Evolutionary conservation across 2,113 vertebrate genomes (phyloP).

Genomic region (Motacilla tschutschensis): DNA sequence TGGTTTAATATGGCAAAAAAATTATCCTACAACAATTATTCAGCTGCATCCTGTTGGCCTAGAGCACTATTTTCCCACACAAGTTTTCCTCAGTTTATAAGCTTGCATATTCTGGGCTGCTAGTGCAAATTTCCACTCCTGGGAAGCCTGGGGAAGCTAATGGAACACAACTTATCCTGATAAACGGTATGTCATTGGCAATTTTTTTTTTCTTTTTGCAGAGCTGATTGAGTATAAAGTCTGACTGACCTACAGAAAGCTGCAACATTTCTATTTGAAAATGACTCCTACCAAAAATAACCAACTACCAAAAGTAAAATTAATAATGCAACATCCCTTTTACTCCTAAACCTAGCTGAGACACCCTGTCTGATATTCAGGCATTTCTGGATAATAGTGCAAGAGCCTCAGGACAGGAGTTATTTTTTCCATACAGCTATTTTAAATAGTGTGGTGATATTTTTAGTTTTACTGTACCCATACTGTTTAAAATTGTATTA

Average conservation of each 20-base stretch:
- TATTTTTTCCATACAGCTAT: background rate
- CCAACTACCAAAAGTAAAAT: background rate
- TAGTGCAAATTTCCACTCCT: background rate
- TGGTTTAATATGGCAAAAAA: background rate
- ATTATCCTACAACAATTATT: background rate
- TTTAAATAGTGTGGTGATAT: slow-evolving; percentile 1
- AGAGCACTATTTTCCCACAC: background rate
- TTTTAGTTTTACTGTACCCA: slow-evolving; percentile 22
- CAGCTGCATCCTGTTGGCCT: background rate
- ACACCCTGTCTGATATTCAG: background rate
- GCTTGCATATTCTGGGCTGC: background rate
- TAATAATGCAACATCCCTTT: background rate
- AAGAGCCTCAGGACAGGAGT: background rate
- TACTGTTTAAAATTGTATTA: background rate
- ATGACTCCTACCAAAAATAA: background rate
- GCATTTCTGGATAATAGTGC: background rate
- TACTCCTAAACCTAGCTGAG: background rate
- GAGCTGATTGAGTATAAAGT: background rate
- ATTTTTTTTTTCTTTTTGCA: background rate
- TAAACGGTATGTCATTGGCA: background rate
- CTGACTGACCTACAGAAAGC: background rate
- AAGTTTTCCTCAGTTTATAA: background rate
- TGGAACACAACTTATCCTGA: background rate
- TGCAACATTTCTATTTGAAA: background rate
- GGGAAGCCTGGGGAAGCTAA: background rate